Base-by-base conservation (phyloP, 2,888 invertebrate species). In the Parnassius glacialis region DNA sequence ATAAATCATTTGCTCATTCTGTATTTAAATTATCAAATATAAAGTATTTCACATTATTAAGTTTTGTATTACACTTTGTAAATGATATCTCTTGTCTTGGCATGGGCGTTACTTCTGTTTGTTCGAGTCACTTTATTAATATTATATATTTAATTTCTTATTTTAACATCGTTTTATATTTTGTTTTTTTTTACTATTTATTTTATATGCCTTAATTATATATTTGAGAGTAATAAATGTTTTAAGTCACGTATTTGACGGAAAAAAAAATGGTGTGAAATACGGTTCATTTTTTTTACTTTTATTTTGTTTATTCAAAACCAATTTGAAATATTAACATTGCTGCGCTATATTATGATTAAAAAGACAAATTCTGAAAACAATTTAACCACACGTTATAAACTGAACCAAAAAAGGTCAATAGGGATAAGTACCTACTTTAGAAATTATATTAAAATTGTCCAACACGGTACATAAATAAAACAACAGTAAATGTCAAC, bases 101-200 rank as follows among this genome's bases (percentile, higher is more conserved):
- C 85, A 86, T 86, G 85, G 80, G 81, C 81, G 80, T 76, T 74
- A 70, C 72, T 73, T 71, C 71, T 59, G 59, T 63, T 64, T 63
- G 64, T 67, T 65, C 57, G 45, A 60, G 44, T 51, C 67, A 65
- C 62, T 25, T 64, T 65, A 55, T 57, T 52, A 57, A 48, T 13
- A 9, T 12, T 48, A 34, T 63, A 59, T 65, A 48, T 59, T 53
- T 59, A 59, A 62, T 55, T 64, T 55, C 62, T 64, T 62, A 44
- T 59, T 63, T 62, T 64, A 16, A 53, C 61, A 61, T 57, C 42
- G 54, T 65, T 65, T 62, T 62, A n/a, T 48, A 52, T 62, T 0
- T 20, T 20, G 20, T 59, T 41, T 44, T 64, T 58, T 59, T 59
- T 57, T 34, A 64, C 64, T 61, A 41, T 64, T 65, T 68, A 62